Conservation (phyloP, 2,888 invertebrate species). For the Petrolisthes manimaculis region DNA sequence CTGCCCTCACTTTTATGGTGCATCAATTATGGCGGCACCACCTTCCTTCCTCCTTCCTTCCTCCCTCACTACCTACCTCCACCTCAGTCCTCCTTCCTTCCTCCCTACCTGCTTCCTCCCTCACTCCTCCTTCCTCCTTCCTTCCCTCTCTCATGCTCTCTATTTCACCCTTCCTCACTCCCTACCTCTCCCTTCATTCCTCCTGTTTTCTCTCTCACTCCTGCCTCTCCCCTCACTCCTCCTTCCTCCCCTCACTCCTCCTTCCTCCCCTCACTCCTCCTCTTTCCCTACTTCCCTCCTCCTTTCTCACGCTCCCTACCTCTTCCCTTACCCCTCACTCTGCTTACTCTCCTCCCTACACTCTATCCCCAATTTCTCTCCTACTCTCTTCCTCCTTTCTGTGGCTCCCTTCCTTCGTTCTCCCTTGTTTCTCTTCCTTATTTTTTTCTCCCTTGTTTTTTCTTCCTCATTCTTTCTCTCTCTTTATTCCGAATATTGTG, state of each 20-base stretch:
- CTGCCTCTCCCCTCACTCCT: background rate
- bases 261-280: background rate
- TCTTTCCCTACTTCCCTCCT: background rate
- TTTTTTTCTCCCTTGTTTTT: too few relatives aligned
- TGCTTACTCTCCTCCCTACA: background rate
- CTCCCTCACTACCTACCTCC: too few relatives aligned
- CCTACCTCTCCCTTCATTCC: background rate
- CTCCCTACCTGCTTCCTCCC: background rate
- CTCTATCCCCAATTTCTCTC: background rate
- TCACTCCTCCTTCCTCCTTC: too few relatives aligned
- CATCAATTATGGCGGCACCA: conserved; percentile 56
- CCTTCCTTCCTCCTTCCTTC: conserved; percentile 26
- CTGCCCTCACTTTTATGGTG: conserved; percentile 54
- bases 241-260: background rate
- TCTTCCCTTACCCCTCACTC: background rate
- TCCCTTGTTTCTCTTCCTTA: background rate
- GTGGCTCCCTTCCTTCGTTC: background rate
- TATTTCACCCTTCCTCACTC: too few relatives aligned
- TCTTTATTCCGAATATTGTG: too few relatives aligned
- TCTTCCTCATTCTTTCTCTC: background rate
- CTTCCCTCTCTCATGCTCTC: too few relatives aligned
- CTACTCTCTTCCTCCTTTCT: background rate
- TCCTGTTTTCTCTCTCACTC: background rate
- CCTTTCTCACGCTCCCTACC: background rate
- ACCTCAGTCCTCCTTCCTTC: too few relatives aligned